Evolutionary conservation across 2,797 vertebrate species (phyloP), one percentile per base, ranked within the genome.

Genomic region (Callimico goeldii): DNA sequence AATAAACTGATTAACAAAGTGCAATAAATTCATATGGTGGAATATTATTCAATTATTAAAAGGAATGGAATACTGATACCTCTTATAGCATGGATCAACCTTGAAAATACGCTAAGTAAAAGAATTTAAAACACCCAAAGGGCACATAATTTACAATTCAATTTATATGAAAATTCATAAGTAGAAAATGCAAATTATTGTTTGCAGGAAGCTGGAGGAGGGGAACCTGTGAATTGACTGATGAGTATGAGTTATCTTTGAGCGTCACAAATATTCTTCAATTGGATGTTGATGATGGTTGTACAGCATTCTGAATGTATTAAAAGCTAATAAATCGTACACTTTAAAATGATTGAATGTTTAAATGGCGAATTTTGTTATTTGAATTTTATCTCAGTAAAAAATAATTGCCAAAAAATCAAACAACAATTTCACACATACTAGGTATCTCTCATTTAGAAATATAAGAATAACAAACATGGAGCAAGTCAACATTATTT

Each of bases 251-350:
- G 4, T 55, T 95, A 15, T 48, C 84, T 55, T 11, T 22, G 52
- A 33, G 13, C 80, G 33, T 75, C 80, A 30, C 84, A 91, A 88
- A 73, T n/a, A 91, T 64, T 91, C 83, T 80, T 97, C 46, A 67
- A 7, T 39, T 81, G 36, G 33, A 81, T 46, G 24, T 30, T 79
- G 84, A 36, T 64, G 28, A 41, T 67, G 22, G n/a, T 43, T 83
- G 30, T 4, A 80, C 15, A 89, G 33, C 10, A n/a, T 43, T 64
- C 43, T 90, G 3, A 70, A 73, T 73, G 41, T 58, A 73, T 46
- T 24, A 52, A 87, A 72, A 52, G 22, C 36, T n/a, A 87, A 26
- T 52, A 43, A 88, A 79, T 26, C 46, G 5, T 58, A 36, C 0
- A 48, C 26, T 58, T 82, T 70, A 57, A 94, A 77, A 50, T 57